Base-by-base conservation (phyloP, 2,888 invertebrate species). In the Bunonema sp. region DNA sequence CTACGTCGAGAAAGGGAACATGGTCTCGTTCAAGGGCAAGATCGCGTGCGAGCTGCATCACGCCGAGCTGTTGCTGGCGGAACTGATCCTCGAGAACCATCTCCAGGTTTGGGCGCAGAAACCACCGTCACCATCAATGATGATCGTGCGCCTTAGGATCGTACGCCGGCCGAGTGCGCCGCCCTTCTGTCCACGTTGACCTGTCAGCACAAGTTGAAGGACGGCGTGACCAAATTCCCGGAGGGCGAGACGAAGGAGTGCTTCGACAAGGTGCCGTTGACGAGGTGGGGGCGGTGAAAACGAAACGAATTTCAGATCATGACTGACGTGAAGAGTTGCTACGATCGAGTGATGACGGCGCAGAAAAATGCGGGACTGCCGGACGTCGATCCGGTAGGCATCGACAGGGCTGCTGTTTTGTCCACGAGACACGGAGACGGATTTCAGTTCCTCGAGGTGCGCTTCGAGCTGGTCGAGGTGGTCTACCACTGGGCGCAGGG, bases 401-500 rank as follows among this genome's bases (percentile, higher is more conserved):
- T n/a, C n/a, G n/a, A n/a, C n/a, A n/a, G n/a, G n/a, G n/a, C n/a
- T n/a, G n/a, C n/a, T n/a, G n/a, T n/a, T n/a, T n/a, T n/a, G n/a
- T n/a, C n/a, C n/a, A n/a, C n/a, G n/a, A n/a, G n/a, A n/a, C n/a
- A 16, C 26, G 35, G 24, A 16, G 35, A 35, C n/a, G n/a, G n/a
- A n/a, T n/a, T n/a, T n/a, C n/a, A n/a, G n/a, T n/a, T n/a, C n/a
- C n/a, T n/a, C n/a, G 75, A 78, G 38, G 75, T 83, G 24, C 85
- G 87, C 71, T 91, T 89, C 71, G 85, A 84, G 1, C 74, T 97
- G n/a, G 80, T 85, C 20, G 79, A 84, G 61, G 88, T 89, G 1
- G 89, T 91, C 0, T 85, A 88, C 69, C 84, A 89, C 68, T 97
- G 93, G 93, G 89, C 91, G 0, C 76, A 79, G 35, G 83, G 85